Percentiles rank a stretch among this genome's conserved stretches.
Conservation (phyloP, 1,140 invertebrate genomes). For the Caerostris darwini region DNA sequence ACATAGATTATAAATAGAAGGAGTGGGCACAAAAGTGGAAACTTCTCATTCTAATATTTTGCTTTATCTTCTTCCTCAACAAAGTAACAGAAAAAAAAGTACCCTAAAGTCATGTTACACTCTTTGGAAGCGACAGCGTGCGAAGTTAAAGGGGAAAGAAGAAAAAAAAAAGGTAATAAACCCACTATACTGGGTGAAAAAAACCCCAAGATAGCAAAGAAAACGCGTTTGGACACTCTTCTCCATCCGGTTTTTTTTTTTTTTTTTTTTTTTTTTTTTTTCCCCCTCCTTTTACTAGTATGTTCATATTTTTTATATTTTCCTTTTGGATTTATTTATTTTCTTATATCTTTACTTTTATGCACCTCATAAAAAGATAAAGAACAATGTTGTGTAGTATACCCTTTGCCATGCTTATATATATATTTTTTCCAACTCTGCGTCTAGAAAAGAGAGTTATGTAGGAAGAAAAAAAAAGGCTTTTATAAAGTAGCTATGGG, state of each 20-base stretch:
- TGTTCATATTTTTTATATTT: too few relatives aligned
- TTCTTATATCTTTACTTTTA: too few relatives aligned
- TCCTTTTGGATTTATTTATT: too few relatives aligned
- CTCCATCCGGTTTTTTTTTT: background rate
- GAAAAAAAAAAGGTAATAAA: conserved; percentile 40
- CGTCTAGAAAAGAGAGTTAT: too few relatives aligned
- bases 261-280: background rate
- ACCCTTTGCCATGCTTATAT: too few relatives aligned
- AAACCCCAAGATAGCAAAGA: background rate
- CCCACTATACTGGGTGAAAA: background rate
- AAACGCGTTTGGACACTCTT: background rate
- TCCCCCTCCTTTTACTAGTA: background rate
- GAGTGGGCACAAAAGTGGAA: background rate
- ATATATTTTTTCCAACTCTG: too few relatives aligned
- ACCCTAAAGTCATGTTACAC: background rate
- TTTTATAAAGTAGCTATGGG: too few relatives aligned
- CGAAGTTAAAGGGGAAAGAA: background rate
- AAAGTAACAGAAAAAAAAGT: background rate
- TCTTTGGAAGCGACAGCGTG: background rate
- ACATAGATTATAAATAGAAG: conserved; percentile 1
- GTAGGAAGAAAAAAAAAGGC: too few relatives aligned
- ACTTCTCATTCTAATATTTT: background rate
- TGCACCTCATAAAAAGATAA: too few relatives aligned
- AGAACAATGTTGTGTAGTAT: too few relatives aligned
- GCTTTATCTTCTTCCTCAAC: background rate